A percentile compares a stretch with the other conserved stretches of the same genome.
Conservation (phyloP, 2,797 vertebrate species). For the Gouania willdenowi region DNA sequence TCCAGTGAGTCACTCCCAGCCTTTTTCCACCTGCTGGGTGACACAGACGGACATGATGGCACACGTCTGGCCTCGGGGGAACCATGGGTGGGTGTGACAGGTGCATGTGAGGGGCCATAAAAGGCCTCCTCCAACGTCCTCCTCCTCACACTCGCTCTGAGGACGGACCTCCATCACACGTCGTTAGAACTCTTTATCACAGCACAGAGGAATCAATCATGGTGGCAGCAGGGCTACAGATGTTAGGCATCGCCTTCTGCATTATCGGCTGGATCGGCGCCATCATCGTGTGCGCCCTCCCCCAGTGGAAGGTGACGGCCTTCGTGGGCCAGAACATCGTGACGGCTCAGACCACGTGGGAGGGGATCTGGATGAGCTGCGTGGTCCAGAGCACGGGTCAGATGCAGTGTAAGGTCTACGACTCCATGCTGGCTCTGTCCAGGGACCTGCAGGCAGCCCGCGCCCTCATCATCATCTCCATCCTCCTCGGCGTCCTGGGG, state of each 20-base stretch:
- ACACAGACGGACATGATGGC: slow-evolving; percentile 46
- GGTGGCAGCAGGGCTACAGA: slow-evolving; percentile 87
- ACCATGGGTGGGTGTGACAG: neutral
- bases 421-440: slow-evolving; percentile 83
- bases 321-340: slow-evolving; percentile 87
- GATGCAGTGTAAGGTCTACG: slow-evolving; percentile 94
- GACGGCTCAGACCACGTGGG: slow-evolving; percentile 84
- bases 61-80: slow-evolving; percentile 24
- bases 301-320: slow-evolving; percentile 89
- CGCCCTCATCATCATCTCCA: slow-evolving; percentile 79
- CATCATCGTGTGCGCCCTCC: slow-evolving; percentile 81
- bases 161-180: slow-evolving; percentile 13
- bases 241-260: slow-evolving; percentile 83
- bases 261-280: slow-evolving; percentile 88
- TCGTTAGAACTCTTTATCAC: slow-evolving; percentile 12
- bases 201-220: slow-evolving; percentile 72
- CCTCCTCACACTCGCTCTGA: slow-evolving; percentile 26
- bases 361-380: slow-evolving; percentile 95
- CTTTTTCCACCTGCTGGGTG: slow-evolving; percentile 6
- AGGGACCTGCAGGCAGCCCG: slow-evolving; percentile 87
- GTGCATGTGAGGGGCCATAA: slow-evolving; percentile 46
- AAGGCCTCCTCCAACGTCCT: slow-evolving; percentile 35
- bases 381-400: slow-evolving; percentile 95
- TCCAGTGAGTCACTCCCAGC: slow-evolving; percentile 27
- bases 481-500: slow-evolving; percentile 79